These are phyloP conservation scores for Amniataba percoides DNA, from an alignment of 2,797 vertebrate genomes.

Conservation along the genomic window DNA sequence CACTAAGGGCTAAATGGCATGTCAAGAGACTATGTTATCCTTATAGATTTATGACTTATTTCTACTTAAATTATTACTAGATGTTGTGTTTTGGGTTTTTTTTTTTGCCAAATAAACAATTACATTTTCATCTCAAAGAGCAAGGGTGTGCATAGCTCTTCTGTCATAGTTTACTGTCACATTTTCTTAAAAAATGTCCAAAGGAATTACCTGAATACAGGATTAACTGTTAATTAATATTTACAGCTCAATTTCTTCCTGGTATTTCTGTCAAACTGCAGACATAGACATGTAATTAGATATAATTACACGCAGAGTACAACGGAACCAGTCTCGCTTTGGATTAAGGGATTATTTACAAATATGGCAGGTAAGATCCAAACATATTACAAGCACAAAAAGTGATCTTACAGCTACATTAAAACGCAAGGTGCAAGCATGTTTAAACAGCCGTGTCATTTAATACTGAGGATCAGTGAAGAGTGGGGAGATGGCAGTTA, in stretches of 20 bases:
- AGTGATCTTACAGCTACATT: background rate
- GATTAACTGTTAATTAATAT: background rate
- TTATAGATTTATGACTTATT: background rate
- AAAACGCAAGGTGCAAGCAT: background rate
- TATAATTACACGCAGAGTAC: background rate
- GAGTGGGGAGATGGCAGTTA: slow-evolving; percentile 29
- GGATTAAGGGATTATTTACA: slow-evolving; percentile 6
- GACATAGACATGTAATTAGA: background rate
- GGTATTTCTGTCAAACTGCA: background rate
- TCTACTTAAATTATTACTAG: background rate
- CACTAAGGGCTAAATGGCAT: background rate
- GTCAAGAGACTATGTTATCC: background rate
- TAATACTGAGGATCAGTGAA: slow-evolving; percentile 5
- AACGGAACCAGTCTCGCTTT: background rate
- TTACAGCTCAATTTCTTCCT: background rate
- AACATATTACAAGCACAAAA: background rate
- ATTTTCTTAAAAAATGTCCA: background rate
- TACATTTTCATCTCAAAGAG: background rate
- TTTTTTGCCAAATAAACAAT: background rate
- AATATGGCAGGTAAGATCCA: slow-evolving; percentile 2
- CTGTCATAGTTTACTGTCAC: background rate
- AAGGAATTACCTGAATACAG: background rate
- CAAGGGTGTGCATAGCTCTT: background rate
- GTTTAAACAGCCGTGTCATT: slow-evolving; percentile 13
- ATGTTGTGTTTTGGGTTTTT: background rate